phyloP scores from a whole-genome alignment of 2,797 vertebrate species.

The Siniperca obscura region DNA sequence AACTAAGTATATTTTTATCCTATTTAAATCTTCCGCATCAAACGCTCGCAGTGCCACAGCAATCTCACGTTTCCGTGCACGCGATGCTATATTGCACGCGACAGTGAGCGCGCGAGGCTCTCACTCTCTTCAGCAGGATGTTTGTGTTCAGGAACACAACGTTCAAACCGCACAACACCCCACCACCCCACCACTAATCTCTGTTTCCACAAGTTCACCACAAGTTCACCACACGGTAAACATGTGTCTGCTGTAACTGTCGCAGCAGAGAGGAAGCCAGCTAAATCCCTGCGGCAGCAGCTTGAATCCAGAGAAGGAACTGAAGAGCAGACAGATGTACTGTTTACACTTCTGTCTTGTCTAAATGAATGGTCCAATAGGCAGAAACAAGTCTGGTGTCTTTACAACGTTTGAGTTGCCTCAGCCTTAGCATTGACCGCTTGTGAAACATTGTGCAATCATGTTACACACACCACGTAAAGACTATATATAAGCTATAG shows the following conservation, averaged over 20 bases:
- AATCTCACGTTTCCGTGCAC: slow-evolving; percentile 63
- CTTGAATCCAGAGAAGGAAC: no score
- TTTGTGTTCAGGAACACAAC: slow-evolving; percentile 67
- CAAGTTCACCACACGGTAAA: neutral
- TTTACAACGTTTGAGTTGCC: no score
- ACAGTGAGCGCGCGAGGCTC: slow-evolving; percentile 16
- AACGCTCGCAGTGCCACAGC: neutral
- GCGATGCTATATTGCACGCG: slow-evolving; percentile 31
- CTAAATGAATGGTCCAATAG: no score
- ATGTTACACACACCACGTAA: no score
- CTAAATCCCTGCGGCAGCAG: no score
- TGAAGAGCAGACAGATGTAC: no score
- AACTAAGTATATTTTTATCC: neutral
- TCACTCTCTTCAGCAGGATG: slow-evolving; percentile 37
- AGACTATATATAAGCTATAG: no score
- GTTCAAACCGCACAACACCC: slow-evolving; percentile 55
- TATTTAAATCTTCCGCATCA: neutral
- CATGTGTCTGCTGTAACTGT: neutral
- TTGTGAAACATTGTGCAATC: no score
- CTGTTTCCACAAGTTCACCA: neutral
- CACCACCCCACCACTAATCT: slow-evolving; percentile 21
- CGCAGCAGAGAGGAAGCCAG: neutral
- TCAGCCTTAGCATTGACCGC: no score
- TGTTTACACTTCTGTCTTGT: no score
- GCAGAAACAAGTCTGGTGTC: no score